Evolutionary conservation across 2,888 invertebrate genomes (phyloP), one percentile per base, ranked within the genome.

Genomic region (Creontiades dilutus): DNA sequence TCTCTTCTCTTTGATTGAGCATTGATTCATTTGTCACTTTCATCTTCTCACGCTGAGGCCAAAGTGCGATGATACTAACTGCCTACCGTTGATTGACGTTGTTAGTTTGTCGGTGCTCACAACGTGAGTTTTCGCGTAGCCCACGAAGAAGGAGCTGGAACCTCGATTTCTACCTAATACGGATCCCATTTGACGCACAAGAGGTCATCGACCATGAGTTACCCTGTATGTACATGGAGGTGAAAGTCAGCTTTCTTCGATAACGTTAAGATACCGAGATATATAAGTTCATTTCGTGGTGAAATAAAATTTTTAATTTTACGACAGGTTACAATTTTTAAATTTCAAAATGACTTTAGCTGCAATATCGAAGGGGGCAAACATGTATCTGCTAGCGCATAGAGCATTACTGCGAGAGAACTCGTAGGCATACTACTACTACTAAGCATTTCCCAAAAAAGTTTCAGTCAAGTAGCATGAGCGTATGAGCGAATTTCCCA

Each of bases 111-210:
- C 0, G 68, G 68, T 23, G 23, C 68, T 68, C 68, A 52, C 1
- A 2, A 68, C 23, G 23, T 23, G 52, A 52, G 3, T 52, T 23
- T 23, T 68, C 68, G 23, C 68, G 23, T 68, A 68, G 61, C 9
- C 19, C 68, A 23, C 68, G 23, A 68, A 19, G 19, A 19, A 11
- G 23, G 27, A 27, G 68, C 13, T 68, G 11, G 68, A 23, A 68
- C 23, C 11, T 68, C 68, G 68, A 68, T 68, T 68, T 68, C 68
- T 23, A 68, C 68, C 68, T 68, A 68, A 68, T 68, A 23, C 68
- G 68, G 23, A 68, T 23, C 68, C 27, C 68, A 68, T 68, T 68
- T 68, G 68, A 68, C 68, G n/a, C 37, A 52, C 68, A 68, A 7
- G 68, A 68, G 68, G 68, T 68, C 68, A 68, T 68, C 68, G 23